Percentiles rank a stretch among this genome's conserved stretches.
Conservation (phyloP, 2,797 vertebrate genomes). For the Pseudomugil tenellus region DNA sequence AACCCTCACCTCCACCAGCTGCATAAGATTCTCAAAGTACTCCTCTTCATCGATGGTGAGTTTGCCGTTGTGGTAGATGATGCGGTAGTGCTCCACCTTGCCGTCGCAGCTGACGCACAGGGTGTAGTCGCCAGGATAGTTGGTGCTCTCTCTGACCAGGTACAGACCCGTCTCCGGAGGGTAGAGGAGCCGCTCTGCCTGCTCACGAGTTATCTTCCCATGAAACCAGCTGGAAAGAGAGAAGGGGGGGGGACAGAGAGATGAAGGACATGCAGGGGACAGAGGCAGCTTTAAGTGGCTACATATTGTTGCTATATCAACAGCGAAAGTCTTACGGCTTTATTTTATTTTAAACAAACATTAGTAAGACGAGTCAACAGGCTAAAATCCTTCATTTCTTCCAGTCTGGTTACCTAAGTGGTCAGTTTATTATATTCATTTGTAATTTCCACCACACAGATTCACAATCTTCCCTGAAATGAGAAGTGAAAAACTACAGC, state of each 20-base stretch:
- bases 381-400: neutral
- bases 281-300: fast-evolving
- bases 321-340: neutral
- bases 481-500: slow-evolving; percentile 41
- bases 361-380: neutral
- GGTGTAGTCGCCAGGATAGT: slow-evolving; percentile 98
- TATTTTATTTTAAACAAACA: neutral
- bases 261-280: neutral
- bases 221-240: slow-evolving; percentile 91
- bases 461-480: slow-evolving; percentile 21
- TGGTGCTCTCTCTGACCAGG: slow-evolving; percentile 97
- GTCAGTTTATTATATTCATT: neutral
- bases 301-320: neutral
- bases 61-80: slow-evolving; percentile 96
- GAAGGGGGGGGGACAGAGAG: neutral
- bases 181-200: slow-evolving; percentile 92
- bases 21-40: slow-evolving; percentile 99
- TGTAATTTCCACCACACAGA: slow-evolving; percentile 6
- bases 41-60: slow-evolving; percentile 98
- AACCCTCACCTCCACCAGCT: slow-evolving; percentile 94
- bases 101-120: slow-evolving; percentile 97
- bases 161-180: slow-evolving; percentile 94
- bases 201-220: slow-evolving; percentile 96
- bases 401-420: neutral
- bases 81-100: slow-evolving; percentile 99